These are phyloP conservation scores for Lasius platythorax DNA, from an alignment of 2,888 invertebrate species.

Conservation along the genomic window DNA sequence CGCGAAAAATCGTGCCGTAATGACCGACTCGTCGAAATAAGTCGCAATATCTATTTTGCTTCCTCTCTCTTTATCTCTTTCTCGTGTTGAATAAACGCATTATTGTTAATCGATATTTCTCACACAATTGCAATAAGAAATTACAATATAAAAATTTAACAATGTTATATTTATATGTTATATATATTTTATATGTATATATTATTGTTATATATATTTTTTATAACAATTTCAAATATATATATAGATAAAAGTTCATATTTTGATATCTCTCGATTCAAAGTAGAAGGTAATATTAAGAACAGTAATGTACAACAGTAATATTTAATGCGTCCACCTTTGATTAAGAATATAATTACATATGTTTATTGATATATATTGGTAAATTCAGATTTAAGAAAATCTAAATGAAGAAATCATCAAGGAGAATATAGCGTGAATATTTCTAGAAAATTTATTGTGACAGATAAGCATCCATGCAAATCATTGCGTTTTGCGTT, in stretches of 20 bases:
- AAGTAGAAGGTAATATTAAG: too few relatives aligned
- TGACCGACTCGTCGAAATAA: conserved; percentile 10
- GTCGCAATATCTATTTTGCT: conserved; percentile 9
- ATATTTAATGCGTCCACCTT: too few relatives aligned
- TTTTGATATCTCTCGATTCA: too few relatives aligned
- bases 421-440: background rate
- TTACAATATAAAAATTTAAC: background rate
- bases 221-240: too few relatives aligned
- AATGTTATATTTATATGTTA: too few relatives aligned
- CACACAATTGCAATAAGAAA: background rate
- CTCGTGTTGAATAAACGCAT: background rate
- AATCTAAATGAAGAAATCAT: background rate
- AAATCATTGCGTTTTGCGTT: background rate
- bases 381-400: background rate
- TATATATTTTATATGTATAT: too few relatives aligned
- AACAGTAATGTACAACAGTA: too few relatives aligned
- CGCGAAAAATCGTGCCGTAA: conserved; percentile 22
- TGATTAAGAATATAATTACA: too few relatives aligned
- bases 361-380: background rate
- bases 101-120: background rate
- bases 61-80: background rate
- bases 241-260: too few relatives aligned
- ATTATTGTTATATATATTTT: too few relatives aligned
- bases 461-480: background rate
- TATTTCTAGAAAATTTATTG: background rate